Base-by-base conservation (phyloP, 1,140 invertebrate genomes). In the Phymastichus coffea region DNA sequence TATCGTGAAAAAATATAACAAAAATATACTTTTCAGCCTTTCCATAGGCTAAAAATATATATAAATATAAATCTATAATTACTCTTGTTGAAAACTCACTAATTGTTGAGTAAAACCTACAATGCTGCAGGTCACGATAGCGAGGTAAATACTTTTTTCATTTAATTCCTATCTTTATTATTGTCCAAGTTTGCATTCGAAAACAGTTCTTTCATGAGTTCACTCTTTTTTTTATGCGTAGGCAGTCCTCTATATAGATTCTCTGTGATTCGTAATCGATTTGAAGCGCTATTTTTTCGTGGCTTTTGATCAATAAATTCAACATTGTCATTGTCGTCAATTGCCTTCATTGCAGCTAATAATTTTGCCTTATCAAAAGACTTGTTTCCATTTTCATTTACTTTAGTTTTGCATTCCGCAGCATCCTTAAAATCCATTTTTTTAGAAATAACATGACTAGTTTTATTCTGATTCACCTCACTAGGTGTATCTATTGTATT, bases 261-360 rank as follows among this genome's bases (percentile, higher is more conserved):
- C 56, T 78, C 76, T n/a, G 72, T 75, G n/a, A 78, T 71, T 61
- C 75, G 70, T 9, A 70, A 71, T 49, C 69, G 68, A 22, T 51
- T 70, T 15, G 30, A 51, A 1, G 52, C 48, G 37, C 57, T 72
- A 30, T 68, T 63, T 54, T 47, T 61, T 33, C 54, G 52, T 22
- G 52, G 48, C 54, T 68, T 72, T 57, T 70, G 65, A 63, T 72
- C 51, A 40, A 66, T 23, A 64, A 72, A 72, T 30, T 82, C 82
- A 30, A 83, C 72, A 57, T 80, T 81, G 44, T 84, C 83, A 25
- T 82, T 84, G 63, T 84, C 77, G 68, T 88, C 86, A 47, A 87
- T 88, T 14, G 83, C 85, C 66, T 84, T 84, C 57, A 88, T 78
- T 1, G 84, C 82, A 14, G 85, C 85, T 49, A 88, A 72, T 17